Percentiles rank a stretch among this genome's conserved stretches.
These are phyloP conservation scores for Himalopsyche japonica DNA, from an alignment of 2,888 invertebrate species.

Conservation along the genomic window DNA sequence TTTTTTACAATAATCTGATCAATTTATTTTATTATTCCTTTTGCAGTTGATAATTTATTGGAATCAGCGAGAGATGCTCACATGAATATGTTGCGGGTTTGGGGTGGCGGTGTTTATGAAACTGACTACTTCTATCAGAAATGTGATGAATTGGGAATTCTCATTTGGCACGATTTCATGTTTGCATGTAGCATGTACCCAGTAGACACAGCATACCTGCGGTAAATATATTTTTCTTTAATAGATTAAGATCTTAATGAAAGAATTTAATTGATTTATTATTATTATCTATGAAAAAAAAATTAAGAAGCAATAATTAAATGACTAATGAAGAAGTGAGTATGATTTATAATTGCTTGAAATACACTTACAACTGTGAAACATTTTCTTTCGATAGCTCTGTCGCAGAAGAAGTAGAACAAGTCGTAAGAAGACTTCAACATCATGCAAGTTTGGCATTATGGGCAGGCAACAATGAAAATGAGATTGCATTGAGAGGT, in stretches of 20 bases:
- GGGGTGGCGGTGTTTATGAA: conserved; percentile 98
- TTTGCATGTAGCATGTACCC: conserved; percentile 97
- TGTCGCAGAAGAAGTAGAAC: conserved; percentile 75
- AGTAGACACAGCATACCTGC: conserved; percentile 68
- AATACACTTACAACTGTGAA: too few species aligned
- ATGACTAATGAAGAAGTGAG: too few species aligned
- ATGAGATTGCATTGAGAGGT: conserved; percentile 83
- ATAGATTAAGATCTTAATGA: too few species aligned
- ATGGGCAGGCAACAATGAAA: conserved; percentile 97
- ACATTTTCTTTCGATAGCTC: conserved; percentile 53
- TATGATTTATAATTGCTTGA: too few species aligned
- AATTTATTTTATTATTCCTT: too few species aligned
- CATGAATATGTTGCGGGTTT: conserved; percentile 94
- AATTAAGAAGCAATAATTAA: too few species aligned
- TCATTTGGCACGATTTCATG: conserved; percentile 98
- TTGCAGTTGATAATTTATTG: conserved; percentile 64
- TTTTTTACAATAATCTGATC: too few species aligned
- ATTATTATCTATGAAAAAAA: too few species aligned
- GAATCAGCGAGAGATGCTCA: conserved; percentile 73
- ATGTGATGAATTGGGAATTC: conserved; percentile 86
- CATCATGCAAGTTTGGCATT: conserved; percentile 85
- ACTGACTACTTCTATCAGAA: conserved; percentile 84
- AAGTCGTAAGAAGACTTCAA: conserved; percentile 81
- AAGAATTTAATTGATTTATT: too few species aligned
- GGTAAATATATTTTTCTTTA: conserved; percentile 46